phyloP scores from a whole-genome alignment of 2,888 invertebrate genomes.

The Sinodicranocentrus sp. region DNA sequence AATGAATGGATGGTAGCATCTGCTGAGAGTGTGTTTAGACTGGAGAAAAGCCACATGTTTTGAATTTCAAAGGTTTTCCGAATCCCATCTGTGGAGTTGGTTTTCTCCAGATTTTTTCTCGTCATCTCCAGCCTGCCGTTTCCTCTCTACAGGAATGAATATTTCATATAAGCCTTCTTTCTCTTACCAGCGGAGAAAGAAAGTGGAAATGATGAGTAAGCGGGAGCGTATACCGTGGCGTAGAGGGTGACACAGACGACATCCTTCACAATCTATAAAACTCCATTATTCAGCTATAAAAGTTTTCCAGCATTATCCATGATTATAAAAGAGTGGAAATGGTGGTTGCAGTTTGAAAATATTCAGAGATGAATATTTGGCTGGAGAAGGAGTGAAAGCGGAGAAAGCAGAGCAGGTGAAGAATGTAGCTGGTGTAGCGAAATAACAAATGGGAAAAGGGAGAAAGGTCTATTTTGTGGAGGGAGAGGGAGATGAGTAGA shows the following conservation, averaged over 20 bases:
- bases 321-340: no score
- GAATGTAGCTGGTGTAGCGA: no score
- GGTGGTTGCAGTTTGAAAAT: neutral
- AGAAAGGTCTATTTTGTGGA: neutral
- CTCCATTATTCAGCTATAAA: neutral
- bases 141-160: slow-evolving; percentile 40
- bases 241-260: neutral
- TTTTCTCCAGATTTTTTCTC: neutral
- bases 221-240: neutral
- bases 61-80: slow-evolving; percentile 48
- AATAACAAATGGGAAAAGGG: neutral
- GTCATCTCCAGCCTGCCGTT: neutral
- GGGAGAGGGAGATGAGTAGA: neutral
- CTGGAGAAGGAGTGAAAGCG: neutral
- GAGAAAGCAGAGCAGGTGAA: neutral
- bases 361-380: neutral
- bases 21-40: neutral
- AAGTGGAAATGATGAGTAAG: neutral
- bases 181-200: neutral
- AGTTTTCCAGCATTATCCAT: neutral
- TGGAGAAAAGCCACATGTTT: slow-evolving; percentile 35
- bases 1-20: no score
- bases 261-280: neutral
- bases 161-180: slow-evolving; percentile 23
- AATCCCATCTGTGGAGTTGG: neutral